Evolutionary conservation across 2,113 vertebrate genomes (phyloP).

Genomic region (Ochotona princeps): DNA sequence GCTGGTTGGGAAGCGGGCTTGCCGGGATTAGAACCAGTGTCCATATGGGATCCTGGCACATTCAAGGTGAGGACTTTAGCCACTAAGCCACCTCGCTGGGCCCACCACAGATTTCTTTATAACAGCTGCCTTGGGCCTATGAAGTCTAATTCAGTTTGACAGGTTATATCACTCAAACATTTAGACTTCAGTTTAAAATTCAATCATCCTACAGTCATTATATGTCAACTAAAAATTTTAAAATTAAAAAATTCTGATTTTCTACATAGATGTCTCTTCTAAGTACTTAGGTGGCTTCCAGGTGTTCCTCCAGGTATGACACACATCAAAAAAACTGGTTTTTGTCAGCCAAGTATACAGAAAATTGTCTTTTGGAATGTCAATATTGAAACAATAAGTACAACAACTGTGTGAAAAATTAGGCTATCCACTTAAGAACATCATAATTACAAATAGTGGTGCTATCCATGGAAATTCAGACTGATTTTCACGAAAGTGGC

Average conservation of each 20-base stretch:
- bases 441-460: background rate
- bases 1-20: too few species aligned
- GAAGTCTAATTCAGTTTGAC: background rate
- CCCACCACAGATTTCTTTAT: slow-evolving; percentile 11
- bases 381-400: background rate
- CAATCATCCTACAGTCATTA: background rate
- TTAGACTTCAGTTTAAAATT: slow-evolving; percentile 43
- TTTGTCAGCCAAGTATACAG: background rate
- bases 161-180: background rate
- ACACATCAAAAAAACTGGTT: background rate
- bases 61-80: too few species aligned
- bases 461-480: background rate
- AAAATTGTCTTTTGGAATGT: background rate
- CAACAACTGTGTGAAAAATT: background rate
- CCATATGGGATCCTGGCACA: too few species aligned
- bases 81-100: background rate
- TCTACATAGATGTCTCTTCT: slow-evolving; percentile 28
- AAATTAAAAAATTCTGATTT: slow-evolving; percentile 2
- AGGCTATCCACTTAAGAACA: background rate
- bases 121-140: slow-evolving; percentile 17
- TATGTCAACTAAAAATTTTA: background rate
- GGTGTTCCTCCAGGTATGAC: background rate
- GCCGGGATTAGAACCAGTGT: too few species aligned
- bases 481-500: slow-evolving; percentile 35
- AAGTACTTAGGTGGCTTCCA: background rate